A percentile compares a stretch with the other conserved stretches of the same genome.
Conservation (phyloP, 2,797 vertebrate species). For the Numenius phaeopus region DNA sequence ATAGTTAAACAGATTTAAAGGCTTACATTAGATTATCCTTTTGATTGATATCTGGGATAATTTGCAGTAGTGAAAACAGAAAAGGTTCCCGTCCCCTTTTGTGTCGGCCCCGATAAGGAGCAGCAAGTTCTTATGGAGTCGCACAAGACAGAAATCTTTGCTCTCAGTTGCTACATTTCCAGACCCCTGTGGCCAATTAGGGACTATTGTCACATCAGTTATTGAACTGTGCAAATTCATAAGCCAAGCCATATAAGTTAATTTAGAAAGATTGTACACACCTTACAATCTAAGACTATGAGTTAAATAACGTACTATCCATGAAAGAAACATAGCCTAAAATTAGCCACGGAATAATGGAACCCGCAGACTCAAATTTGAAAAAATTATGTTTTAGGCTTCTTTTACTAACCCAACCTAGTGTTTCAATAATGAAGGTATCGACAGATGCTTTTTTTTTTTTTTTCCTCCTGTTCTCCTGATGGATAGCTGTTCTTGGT, state of each 20-base stretch:
- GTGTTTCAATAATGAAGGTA: neutral
- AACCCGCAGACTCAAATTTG: neutral
- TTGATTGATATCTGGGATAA: neutral
- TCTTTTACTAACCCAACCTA: neutral
- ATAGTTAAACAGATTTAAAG: constrained; percentile 5
- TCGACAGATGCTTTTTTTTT: neutral
- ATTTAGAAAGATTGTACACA: neutral
- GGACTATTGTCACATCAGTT: neutral
- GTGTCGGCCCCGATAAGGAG: neutral
- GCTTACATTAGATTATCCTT: constrained; percentile 19
- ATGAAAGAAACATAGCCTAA: neutral
- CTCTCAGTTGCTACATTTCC: neutral
- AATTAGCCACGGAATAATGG: neutral
- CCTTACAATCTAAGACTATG: neutral
- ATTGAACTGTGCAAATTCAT: neutral
- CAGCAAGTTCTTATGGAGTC: neutral
- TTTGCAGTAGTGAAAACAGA: neutral
- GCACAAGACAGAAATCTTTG: neutral
- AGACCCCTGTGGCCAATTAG: neutral
- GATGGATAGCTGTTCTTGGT: neutral
- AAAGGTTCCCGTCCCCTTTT: neutral
- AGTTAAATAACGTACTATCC: neutral
- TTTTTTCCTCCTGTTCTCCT: neutral
- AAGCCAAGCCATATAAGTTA: neutral
- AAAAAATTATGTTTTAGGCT: neutral